These are phyloP conservation scores for Solenopsis fugax DNA, from an alignment of 1,140 invertebrate species.

Conservation along the genomic window DNA sequence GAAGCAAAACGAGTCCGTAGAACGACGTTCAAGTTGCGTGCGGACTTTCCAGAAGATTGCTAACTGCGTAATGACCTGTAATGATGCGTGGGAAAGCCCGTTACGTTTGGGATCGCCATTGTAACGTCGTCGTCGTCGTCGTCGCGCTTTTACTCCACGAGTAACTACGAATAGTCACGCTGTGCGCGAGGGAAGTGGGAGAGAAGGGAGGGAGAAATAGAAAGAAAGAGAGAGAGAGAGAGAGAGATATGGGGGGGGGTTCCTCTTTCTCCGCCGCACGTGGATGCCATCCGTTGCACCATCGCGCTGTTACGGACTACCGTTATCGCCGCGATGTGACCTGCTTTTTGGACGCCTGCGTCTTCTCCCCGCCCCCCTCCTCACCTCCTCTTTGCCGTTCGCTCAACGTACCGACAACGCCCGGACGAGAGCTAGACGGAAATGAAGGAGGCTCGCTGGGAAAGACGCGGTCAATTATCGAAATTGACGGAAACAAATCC, in stretches of 20 bases:
- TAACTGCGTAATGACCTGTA: constrained; percentile 29
- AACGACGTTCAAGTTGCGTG: constrained; percentile 24
- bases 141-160: constrained; percentile 63
- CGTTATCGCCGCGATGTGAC: constrained; percentile 77
- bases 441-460: constrained; percentile 10
- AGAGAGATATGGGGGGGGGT: neutral
- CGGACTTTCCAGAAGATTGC: constrained; percentile 65
- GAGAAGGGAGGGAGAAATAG: too few species aligned
- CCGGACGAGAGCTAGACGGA: constrained; percentile 25
- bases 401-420: constrained; percentile 6
- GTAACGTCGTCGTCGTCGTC: constrained; percentile 7
- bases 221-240: neutral
- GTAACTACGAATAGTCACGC: constrained; percentile 38
- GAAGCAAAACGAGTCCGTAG: constrained; percentile 23
- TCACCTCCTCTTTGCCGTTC: constrained; percentile 6
- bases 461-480: constrained; percentile 44
- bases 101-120: constrained; percentile 35
- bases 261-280: constrained; percentile 72
- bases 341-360: constrained; percentile 72
- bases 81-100: constrained; percentile 67
- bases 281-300: constrained; percentile 72
- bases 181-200: neutral
- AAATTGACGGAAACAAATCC: constrained; percentile 45
- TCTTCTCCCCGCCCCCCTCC: neutral
- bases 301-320: constrained; percentile 69